Evolutionary conservation across 1,140 invertebrate genomes (phyloP), one percentile per base, ranked within the genome.

Genomic region (Frieseomelitta varia): DNA sequence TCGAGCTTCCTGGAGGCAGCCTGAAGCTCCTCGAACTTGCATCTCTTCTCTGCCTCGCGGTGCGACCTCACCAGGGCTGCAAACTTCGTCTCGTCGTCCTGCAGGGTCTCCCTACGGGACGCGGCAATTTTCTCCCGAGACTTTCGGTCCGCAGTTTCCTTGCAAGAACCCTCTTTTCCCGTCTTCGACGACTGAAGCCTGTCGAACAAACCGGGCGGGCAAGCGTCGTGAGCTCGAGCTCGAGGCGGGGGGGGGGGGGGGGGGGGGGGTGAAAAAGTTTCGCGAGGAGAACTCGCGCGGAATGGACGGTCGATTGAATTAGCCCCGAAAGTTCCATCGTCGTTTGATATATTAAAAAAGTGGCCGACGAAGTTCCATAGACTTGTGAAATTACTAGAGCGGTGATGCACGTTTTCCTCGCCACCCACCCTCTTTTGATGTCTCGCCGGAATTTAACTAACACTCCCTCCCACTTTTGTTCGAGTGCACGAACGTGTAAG

Each of bases 1-100:
- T 94, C 93, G 39, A 94, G 85, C 71, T 92, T 91, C 63, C 81
- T 90, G 24, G 93, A 93, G 2, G 90, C 92, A 0, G 87, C 91
- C 56, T 93, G 92, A 75, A 94, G 85, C n/a, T 93, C 93, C 58
- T 92, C 91, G 74, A 93, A 93, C 85, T 93, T 93, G 4, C 88
- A 91, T 79, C 87, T 86, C 47, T 90, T 90, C 19, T 91, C 91
- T 0, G 79, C 80, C 39, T 92, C 91, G n/a, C 88, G 86, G 24
- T 86, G 71, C 30, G 75, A 73, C 30, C 63, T 73, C 67, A 85
- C 63, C 67, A 79, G 19, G 12, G 75, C 84, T 27, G 74, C 77
- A 27, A 88, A 88, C 71, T 88, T 90, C 10, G 73, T 74, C 76
- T 90, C 88, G 19, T 90, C 89, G 24, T 89, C 87, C n/a, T 86